Evolutionary conservation across 2,888 invertebrate genomes (phyloP).

Genomic region (Sympetrum striolatum): DNA sequence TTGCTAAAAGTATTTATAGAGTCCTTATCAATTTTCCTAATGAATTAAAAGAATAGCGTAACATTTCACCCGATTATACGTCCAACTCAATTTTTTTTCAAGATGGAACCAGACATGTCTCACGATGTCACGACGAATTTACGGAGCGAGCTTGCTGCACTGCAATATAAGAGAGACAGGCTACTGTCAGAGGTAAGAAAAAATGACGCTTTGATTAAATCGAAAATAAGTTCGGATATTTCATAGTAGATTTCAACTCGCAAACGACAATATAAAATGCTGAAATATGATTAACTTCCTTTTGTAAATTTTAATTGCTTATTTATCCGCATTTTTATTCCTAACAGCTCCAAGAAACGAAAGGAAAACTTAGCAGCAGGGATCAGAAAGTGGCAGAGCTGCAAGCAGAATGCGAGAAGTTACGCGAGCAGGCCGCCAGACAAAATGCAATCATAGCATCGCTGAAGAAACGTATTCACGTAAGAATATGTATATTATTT

Average conservation of each 20-base stretch:
- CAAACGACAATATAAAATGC: background rate
- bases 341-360: slow-evolving; percentile 73
- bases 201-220: background rate
- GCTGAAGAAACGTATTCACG: slow-evolving; percentile 75
- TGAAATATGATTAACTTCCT: background rate
- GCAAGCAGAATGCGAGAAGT: slow-evolving; percentile 79
- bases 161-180: slow-evolving; percentile 84
- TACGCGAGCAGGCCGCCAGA: slow-evolving; percentile 81
- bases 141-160: slow-evolving; percentile 82
- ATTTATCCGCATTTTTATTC: background rate
- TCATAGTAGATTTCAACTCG: background rate
- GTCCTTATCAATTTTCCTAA: too few species aligned
- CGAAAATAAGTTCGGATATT: background rate
- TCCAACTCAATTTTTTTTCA: background rate
- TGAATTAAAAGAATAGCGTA: too few species aligned
- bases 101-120: slow-evolving; percentile 54
- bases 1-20: too few species aligned
- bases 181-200: slow-evolving; percentile 73
- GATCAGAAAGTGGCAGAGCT: slow-evolving; percentile 77
- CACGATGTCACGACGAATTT: slow-evolving; percentile 78
- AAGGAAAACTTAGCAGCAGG: slow-evolving; percentile 72
- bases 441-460: slow-evolving; percentile 83
- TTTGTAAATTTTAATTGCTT: too few species aligned
- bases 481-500: slow-evolving; percentile 48
- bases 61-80: too few species aligned